phyloP scores from a whole-genome alignment of 2,113 vertebrate species.

The Pionites leucogaster region DNA sequence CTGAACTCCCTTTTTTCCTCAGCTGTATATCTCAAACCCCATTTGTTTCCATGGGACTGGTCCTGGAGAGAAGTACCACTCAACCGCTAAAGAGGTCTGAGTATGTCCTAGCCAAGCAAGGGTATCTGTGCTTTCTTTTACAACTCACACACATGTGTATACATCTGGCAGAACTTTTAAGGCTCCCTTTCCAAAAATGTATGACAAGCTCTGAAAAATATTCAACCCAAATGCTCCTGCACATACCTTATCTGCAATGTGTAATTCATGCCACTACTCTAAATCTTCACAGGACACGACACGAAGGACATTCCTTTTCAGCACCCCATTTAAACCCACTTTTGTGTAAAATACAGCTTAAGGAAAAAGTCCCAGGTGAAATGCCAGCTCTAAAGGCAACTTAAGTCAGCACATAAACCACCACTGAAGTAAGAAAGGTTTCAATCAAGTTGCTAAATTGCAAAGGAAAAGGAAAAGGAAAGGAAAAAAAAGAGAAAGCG shows the following conservation, averaged over 20 bases:
- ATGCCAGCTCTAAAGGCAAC: neutral
- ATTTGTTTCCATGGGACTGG: neutral
- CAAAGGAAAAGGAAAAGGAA: neutral
- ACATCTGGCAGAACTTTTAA: neutral
- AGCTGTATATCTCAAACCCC: neutral
- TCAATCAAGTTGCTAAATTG: neutral
- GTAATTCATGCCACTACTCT: neutral
- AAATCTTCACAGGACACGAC: neutral
- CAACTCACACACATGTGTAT: neutral
- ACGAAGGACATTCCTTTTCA: neutral
- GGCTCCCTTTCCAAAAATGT: neutral
- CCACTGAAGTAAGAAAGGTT: neutral
- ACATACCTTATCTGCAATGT: neutral
- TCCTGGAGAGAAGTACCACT: neutral
- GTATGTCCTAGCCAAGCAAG: neutral
- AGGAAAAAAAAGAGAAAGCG: no score
- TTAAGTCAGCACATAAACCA: neutral
- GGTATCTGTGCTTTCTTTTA: fast-evolving
- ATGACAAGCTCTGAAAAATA: slow-evolving; percentile 1
- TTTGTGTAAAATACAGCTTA: neutral
- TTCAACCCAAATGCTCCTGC: neutral
- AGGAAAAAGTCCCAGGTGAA: neutral
- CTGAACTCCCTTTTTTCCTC: neutral
- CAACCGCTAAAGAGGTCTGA: neutral
- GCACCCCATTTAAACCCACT: neutral